phyloP scores from a whole-genome alignment of 2,888 invertebrate genomes.

The Sinodicranocentrus sp. region DNA sequence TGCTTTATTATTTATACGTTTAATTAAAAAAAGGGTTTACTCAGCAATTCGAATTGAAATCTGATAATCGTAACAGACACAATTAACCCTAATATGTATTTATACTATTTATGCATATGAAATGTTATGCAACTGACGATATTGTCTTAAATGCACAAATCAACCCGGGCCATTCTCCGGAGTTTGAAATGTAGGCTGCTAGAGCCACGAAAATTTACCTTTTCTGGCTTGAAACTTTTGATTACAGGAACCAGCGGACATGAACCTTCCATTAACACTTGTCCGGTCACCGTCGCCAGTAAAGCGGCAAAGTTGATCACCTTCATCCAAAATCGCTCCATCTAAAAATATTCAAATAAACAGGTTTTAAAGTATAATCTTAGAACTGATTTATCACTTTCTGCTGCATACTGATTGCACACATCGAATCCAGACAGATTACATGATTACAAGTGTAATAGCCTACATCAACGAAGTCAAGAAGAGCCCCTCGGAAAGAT shows the following conservation, averaged over 20 bases:
- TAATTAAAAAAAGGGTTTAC: too few relatives aligned
- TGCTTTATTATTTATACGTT: too few relatives aligned
- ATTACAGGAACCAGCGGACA: constrained; percentile 75
- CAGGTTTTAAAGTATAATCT: constrained; percentile 34
- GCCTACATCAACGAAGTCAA: background rate
- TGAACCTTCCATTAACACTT: constrained; percentile 76
- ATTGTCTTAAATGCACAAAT: too few relatives aligned
- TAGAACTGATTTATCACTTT: constrained; percentile 31
- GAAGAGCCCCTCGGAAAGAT: background rate
- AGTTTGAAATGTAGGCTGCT: too few relatives aligned
- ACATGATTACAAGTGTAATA: background rate
- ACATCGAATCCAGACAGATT: constrained; percentile 4
- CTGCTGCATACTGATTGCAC: constrained; percentile 26
- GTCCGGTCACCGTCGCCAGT: constrained; percentile 57
- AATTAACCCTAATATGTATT: too few relatives aligned
- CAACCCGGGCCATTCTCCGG: too few relatives aligned
- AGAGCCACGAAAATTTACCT: constrained; percentile 73
- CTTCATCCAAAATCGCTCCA: constrained; percentile 50
- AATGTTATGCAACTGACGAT: too few relatives aligned
- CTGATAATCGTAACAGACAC: too few relatives aligned
- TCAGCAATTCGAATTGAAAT: too few relatives aligned
- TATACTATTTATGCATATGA: too few relatives aligned
- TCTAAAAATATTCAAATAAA: constrained; percentile 41
- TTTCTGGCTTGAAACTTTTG: constrained; percentile 76
- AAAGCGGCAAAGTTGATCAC: constrained; percentile 20